Base-by-base conservation (phyloP, 2,888 invertebrate species). In the Poecilus cupreus region DNA sequence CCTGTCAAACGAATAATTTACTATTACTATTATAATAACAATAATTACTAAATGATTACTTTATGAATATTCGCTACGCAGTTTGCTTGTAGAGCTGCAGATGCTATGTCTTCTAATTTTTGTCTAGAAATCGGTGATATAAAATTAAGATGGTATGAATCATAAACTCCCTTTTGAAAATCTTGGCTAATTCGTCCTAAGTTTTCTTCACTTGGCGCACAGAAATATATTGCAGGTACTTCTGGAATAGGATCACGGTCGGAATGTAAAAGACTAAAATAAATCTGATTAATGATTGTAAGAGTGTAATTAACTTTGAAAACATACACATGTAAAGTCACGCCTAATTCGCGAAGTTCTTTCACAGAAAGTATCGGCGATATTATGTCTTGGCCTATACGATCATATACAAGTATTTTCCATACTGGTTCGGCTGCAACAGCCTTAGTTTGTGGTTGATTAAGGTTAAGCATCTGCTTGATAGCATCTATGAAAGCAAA, bases 151-250 rank as follows among this genome's bases (percentile, higher is more conserved):
- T 98, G 98, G 88, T 98, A 99, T 75, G 95, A 92, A 86, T 99
- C 99, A 88, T 99, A 99, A 11, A 97, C 90, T 43, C 96, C 95
- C 89, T 94, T 96, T 84, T 95, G 94, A 78, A 97, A 91, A 88
- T 97, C 97, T 89, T 97, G 96, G 83, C 96, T 95, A 83, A 99
- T 98, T 84, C 98, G 92, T 64, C 95, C 96, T 51, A 99, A 92
- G 89, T 99, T 99, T 88, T 99, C 98, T 87, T 98, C 97, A 10
- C 96, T 95, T 2, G 99, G 98, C 84, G 96, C 93, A 89, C 99
- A 98, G 89, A 99, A 99, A 89, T 99, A 99, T 46, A 99, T 95
- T 0, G 98, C 98, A 68, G 99, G 99, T 1, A 99, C 99, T 91
- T 99, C 99, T 4, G 98, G 98, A 86, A 99, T 97, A n/a, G 94